Percentiles rank a stretch among this genome's conserved stretches.
Conservation (phyloP, 2,113 vertebrate genomes). For the Pandion haliaetus region DNA sequence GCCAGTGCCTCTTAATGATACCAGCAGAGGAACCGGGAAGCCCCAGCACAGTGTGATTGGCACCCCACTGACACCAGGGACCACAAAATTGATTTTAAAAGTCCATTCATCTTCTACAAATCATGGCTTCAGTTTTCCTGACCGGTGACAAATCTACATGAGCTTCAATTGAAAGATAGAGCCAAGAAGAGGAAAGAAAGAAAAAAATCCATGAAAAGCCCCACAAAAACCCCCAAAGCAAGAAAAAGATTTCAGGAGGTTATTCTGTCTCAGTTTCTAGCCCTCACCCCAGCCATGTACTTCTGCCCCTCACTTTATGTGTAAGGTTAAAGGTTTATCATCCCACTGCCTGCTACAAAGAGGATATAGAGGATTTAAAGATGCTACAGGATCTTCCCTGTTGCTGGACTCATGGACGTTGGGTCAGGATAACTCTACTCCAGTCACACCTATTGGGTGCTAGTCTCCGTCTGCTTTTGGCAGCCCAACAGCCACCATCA, state of each 20-base stretch:
- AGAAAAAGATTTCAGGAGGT: neutral
- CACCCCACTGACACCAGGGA: neutral
- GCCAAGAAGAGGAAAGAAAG: neutral
- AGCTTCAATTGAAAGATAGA: neutral
- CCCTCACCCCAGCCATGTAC: neutral
- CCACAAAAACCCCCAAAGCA: neutral
- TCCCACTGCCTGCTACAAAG: rapidly evolving
- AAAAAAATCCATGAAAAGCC: neutral
- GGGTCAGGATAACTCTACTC: neutral
- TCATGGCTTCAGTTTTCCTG: constrained; percentile 6
- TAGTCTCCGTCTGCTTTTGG: neutral
- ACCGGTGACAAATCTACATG: neutral
- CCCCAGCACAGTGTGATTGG: neutral
- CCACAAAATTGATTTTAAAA: constrained; percentile 22
- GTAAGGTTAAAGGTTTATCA: neutral
- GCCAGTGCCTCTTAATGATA: neutral
- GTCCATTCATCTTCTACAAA: constrained; percentile 35
- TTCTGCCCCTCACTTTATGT: neutral
- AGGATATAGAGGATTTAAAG: no score
- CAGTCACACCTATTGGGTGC: no score
- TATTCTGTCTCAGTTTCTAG: neutral
- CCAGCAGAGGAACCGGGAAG: neutral
- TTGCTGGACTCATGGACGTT: rapidly evolving
- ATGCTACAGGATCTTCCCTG: neutral
- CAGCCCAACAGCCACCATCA: neutral